Evolutionary conservation across 2,113 vertebrate species (phyloP), one percentile per base, ranked within the genome.

Genomic region (Abramis brama): DNA sequence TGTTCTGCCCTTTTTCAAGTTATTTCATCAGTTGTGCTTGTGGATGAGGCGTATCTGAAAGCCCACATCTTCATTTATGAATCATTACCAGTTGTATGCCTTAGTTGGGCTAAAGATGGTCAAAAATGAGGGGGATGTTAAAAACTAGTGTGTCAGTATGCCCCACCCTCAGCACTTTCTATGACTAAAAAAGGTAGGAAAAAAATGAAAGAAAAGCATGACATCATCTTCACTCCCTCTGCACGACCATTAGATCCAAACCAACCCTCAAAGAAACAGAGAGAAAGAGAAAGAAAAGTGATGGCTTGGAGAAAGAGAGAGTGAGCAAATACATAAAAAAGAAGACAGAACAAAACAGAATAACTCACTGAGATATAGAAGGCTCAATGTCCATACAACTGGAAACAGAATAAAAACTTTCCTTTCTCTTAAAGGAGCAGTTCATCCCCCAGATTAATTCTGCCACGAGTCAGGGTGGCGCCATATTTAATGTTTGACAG

Each of bases 161-260:
- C 91, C 91, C 93, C 91, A 92, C 93, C 93, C 91, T 91, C 90
- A 55, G 78, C 87, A 89, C 89, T 88, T 89, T 92, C 90, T 94
- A 92, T 95, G 92, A 94, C 94, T 95, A 95, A 95, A 95, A 95
- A 95, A 94, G 94, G 94, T 94, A 93, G 92, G 94, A 92, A 93
- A 80, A 60, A 93, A 94, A 93, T 93, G 92, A 91, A 92, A 94
- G 93, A 94, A 93, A 93, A 93, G 91, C 91, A 93, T 91, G 94
- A 95, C 93, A 94, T 95, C 94, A 95, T 93, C 88, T 57, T 80
- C 84, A 68, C 60, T 76, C 73, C 52, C 82, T 64, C 86, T 66
- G 60, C 82, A 83, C 71, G 62, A 71, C 71, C 81, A 76, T 30
- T 52, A 71, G 50, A 84, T 36, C 71, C 80, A 11, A 66, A 80